Base-by-base conservation (phyloP, 2,888 invertebrate genomes). In the Camponotus fellah region DNA sequence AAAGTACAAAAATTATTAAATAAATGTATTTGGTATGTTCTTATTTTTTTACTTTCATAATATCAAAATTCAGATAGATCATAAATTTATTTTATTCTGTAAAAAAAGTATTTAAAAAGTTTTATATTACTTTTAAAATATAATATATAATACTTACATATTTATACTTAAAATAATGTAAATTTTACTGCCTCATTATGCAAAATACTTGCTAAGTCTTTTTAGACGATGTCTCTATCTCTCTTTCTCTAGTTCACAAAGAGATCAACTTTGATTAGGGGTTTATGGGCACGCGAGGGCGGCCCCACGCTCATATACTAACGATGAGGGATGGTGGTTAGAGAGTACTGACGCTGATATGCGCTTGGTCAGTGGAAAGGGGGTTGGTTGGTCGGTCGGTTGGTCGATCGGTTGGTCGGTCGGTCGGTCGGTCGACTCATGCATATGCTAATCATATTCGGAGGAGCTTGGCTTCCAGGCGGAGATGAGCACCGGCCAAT, bases 381-480 rank as follows among this genome's bases (percentile, higher is more conserved):
- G 85, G 92, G 92, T 91, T 91, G 92, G 92, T 93, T 92, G 92
- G 92, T 93, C 89, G 91, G 91, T 92, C 87, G 88, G 89, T 89
- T 79, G 91, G 86, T 62, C 83, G 90, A 85, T 56, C 92, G 92
- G 92, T 91, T 91, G 92, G 92, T 93, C 92, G 92, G 92, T 93
- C 89, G 91, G 91, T 92, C 87, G 88, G 89, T 89, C 81, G 91
- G 91, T 91, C 90, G 90, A 90, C 92, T 93, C 93, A 93, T 93
- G 90, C 93, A 93, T 93, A 93, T 93, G 93, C 92, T 93, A 93
- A 93, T 93, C 91, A 91, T 92, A 93, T 93, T 92, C 93, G 89
- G 89, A 90, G 91, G 90, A 91, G 92, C 81, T 88, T 90, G 90
- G 90, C 89, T 91, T 90, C 90, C 85, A 91, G 90, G 88, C 88